Base-by-base conservation (phyloP, 2,113 vertebrate genomes). In the Xyliphius kryptos region DNA sequence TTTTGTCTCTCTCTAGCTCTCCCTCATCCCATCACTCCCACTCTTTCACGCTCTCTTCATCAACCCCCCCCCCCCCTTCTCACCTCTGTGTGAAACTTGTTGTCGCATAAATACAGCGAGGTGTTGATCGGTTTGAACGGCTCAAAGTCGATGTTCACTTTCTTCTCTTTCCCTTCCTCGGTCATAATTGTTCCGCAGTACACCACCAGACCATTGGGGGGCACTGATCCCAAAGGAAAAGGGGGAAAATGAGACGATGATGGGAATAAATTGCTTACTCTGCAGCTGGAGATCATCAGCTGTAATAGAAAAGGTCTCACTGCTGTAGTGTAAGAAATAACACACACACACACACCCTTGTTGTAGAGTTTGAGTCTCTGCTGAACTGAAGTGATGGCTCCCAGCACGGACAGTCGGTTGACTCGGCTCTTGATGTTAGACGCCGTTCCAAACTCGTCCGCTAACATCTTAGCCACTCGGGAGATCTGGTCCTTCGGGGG, bases 71-170 rank as follows among this genome's bases (percentile, higher is more conserved):
- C 37, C 17, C 15, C 9, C 1, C 20, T 2, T 54, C 51, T 20
- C 37, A 98, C 96, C 93, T 99, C 95, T 7, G 96, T 99, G 81
- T 99, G 96, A 83, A 99, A 99, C 87, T 99, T 99, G 88, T 99
- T 99, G 88, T 99, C 96, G 72, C 96, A 99, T 83, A 99, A 91
- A 83, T 99, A 99, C 80, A 99, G 84, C 10, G 96, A 99, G 0
- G 96, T 99, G 89, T 99, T 99, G 87, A 99, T 99, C 82, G 96
- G 96, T 87, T 99, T 99, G 85, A 99, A 99, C 83, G 96, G 96
- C 81, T 99, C 96, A 85, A 99, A 99, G 87, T 99, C 96, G 59
- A 99, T 99, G 86, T 98, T 99, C 67, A 99, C 95, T 90, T 99
- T 99, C 86, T 99, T 99, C 86, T 98, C 96, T 81, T 99, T 98